phyloP scores from a whole-genome alignment of 2,888 invertebrate genomes.

The Altica lythri region DNA sequence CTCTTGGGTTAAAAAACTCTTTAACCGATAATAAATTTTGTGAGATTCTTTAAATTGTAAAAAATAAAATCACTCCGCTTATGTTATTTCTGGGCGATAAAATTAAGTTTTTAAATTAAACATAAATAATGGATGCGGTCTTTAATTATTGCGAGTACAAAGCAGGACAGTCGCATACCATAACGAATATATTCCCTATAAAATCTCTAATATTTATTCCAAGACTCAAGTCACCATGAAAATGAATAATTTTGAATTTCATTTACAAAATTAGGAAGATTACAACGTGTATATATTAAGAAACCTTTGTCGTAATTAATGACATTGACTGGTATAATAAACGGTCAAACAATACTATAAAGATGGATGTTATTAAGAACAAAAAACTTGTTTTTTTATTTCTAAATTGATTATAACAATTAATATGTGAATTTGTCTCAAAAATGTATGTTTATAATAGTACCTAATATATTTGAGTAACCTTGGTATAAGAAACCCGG shows the following conservation, averaged over 20 bases:
- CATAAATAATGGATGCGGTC: slow-evolving; percentile 51
- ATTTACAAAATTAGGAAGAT: slow-evolving; percentile 42
- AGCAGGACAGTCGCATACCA: slow-evolving; percentile 52
- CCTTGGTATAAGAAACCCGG: slow-evolving; percentile 5
- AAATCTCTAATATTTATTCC: slow-evolving; percentile 51
- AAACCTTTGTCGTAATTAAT: slow-evolving; percentile 20
- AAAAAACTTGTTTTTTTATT: no score
- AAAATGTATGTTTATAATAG: no score
- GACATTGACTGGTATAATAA: slow-evolving; percentile 5
- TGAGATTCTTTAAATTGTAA: no score
- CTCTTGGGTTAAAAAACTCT: no score
- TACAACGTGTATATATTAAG: slow-evolving; percentile 20
- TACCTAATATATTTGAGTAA: slow-evolving; percentile 1
- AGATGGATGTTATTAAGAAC: no score
- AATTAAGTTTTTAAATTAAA: slow-evolving; percentile 45
- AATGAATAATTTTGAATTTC: slow-evolving; percentile 44
- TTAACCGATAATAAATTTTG: no score
- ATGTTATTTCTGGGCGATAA: slow-evolving; percentile 36
- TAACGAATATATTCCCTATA: slow-evolving; percentile 54
- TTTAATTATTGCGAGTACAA: slow-evolving; percentile 52
- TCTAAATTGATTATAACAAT: no score
- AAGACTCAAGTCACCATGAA: slow-evolving; percentile 50
- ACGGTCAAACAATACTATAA: no score
- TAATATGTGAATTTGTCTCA: no score
- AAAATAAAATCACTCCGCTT: no score